Conservation (phyloP, 2,888 invertebrate species). For the Carcina quercana region DNA sequence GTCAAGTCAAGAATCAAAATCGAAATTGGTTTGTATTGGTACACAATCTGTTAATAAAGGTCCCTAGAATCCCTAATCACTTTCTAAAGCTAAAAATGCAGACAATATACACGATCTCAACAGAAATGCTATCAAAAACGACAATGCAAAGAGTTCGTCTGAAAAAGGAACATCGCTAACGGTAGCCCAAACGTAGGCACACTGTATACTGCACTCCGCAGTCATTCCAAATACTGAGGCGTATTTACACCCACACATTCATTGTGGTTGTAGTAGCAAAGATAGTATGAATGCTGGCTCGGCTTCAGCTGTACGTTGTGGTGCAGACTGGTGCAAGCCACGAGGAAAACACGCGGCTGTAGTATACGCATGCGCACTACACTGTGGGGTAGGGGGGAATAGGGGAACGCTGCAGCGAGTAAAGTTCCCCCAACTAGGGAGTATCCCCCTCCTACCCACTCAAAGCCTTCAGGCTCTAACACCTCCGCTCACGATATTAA, state of each 20-base stretch:
- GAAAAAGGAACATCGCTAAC: too few species aligned
- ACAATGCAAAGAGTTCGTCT: not conserved
- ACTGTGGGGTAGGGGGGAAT: conserved; percentile 17
- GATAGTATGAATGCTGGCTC: conserved; percentile 5
- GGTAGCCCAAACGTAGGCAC: too few species aligned
- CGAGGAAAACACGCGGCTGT: conserved; percentile 61
- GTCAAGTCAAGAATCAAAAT: too few species aligned
- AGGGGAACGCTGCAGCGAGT: conserved; percentile 13
- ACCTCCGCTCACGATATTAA: conserved; percentile 40
- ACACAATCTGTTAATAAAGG: too few species aligned
- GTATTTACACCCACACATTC: not conserved
- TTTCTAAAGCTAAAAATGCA: too few species aligned
- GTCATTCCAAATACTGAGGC: too few species aligned
- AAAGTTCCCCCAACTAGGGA: conserved; percentile 17
- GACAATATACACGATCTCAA: too few species aligned
- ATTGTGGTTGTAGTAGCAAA: conserved; percentile 1
- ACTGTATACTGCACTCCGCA: too few species aligned
- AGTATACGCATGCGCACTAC: conserved; percentile 57
- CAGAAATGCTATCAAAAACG: too few species aligned
- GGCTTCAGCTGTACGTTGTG: conserved; percentile 5
- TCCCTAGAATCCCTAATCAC: too few species aligned
- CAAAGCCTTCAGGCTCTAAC: conserved; percentile 29
- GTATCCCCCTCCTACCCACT: conserved; percentile 28
- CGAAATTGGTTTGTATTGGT: too few species aligned
- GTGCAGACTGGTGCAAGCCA: conserved; percentile 25